Conservation (phyloP, 2,888 invertebrate species). For the Trichogramma evanescens region DNA sequence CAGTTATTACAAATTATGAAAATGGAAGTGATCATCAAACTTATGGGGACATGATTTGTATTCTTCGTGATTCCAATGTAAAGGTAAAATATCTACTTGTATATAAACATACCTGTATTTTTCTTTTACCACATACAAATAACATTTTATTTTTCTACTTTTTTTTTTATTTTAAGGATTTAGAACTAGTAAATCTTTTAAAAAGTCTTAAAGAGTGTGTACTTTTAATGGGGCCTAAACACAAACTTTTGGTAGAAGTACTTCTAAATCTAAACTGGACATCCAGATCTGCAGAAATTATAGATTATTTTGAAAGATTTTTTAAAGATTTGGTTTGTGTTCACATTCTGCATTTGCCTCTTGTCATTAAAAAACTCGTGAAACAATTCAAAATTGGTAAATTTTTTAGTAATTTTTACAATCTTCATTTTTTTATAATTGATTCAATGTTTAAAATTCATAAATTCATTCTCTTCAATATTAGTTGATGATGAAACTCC, state of each 20-base stretch:
- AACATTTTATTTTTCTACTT: background rate
- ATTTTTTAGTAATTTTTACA: conserved; percentile 15
- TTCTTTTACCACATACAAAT: background rate
- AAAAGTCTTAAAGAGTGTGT: conserved; percentile 54
- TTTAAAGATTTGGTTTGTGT: conserved; percentile 62
- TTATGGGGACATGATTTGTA: conserved; percentile 51
- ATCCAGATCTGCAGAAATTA: conserved; percentile 48
- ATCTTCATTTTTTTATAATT: background rate
- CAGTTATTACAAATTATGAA: conserved; percentile 47
- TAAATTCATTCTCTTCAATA: conserved; percentile 11
- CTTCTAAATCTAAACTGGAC: conserved; percentile 57
- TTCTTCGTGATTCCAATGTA: conserved; percentile 49
- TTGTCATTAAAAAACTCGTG: conserved; percentile 58
- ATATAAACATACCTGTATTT: background rate
- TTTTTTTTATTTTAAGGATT: conserved; percentile 47
- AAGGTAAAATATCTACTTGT: conserved; percentile 32
- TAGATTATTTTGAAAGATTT: conserved; percentile 57
- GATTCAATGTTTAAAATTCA: conserved; percentile 2
- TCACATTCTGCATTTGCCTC: conserved; percentile 59
- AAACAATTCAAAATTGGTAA: conserved; percentile 55
- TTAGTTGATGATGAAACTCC: conserved; percentile 46
- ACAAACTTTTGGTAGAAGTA: conserved; percentile 56
- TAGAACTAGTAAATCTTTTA: conserved; percentile 53
- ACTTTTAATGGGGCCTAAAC: conserved; percentile 53
- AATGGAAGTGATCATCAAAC: conserved; percentile 44